phyloP scores from a whole-genome alignment of 2,888 invertebrate species.

The Drosophila prostipennis region DNA sequence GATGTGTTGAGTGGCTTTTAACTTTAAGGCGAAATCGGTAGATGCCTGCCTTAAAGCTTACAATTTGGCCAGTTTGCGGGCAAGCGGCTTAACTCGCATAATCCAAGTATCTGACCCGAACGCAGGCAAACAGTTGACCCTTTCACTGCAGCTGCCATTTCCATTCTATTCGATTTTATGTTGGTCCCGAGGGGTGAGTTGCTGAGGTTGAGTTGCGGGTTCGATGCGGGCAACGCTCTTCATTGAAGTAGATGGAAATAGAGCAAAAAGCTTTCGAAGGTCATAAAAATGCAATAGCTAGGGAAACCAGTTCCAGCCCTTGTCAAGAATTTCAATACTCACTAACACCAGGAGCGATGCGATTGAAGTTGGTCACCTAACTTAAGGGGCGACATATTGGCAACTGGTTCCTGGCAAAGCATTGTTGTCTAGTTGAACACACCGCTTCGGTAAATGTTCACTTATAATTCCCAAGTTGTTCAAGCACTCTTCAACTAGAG shows the following conservation, averaged over 20 bases:
- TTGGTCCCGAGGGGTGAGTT: slow-evolving; percentile 19
- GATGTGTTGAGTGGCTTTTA: slow-evolving; percentile 33
- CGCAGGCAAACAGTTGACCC: slow-evolving; percentile 77
- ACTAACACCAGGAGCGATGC: slow-evolving; percentile 25
- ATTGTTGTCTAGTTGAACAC: neutral
- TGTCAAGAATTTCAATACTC: slow-evolving; percentile 31
- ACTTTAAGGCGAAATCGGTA: slow-evolving; percentile 50
- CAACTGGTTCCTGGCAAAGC: slow-evolving; percentile 40
- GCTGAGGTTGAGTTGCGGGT: slow-evolving; percentile 33
- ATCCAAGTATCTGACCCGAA: slow-evolving; percentile 80
- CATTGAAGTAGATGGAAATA: slow-evolving; percentile 24
- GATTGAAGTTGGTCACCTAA: slow-evolving; percentile 32
- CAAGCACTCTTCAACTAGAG: neutral
- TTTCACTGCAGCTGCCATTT: slow-evolving; percentile 42
- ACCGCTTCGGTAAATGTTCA: neutral
- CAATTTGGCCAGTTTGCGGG: slow-evolving; percentile 59
- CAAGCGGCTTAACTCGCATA: slow-evolving; percentile 82
- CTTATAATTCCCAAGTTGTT: slow-evolving; percentile 60
- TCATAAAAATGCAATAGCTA: slow-evolving; percentile 68
- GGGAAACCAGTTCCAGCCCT: slow-evolving; percentile 26
- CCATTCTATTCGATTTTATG: slow-evolving; percentile 30
- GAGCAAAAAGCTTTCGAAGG: slow-evolving; percentile 15
- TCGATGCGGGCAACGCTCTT: slow-evolving; percentile 51
- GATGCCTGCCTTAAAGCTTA: slow-evolving; percentile 62
- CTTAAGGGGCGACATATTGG: slow-evolving; percentile 8